Evolutionary conservation across 2,113 vertebrate species (phyloP).

Genomic region (Buteo buteo): DNA sequence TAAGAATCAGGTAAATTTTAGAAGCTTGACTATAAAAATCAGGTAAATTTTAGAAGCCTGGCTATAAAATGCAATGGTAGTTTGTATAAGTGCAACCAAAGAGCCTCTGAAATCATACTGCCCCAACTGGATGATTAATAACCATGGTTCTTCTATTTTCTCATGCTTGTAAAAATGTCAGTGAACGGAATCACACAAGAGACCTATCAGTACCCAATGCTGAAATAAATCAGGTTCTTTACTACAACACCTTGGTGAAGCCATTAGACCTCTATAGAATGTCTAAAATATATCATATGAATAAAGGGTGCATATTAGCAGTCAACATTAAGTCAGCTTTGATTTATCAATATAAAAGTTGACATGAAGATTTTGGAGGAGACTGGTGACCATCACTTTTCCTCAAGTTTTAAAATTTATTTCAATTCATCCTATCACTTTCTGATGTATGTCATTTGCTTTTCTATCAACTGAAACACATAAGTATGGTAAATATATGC

Average conservation of each 20-base stretch:
- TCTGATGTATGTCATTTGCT: background rate
- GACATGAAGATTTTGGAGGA: background rate
- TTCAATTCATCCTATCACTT: background rate
- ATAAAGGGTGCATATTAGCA: background rate
- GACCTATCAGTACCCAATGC: background rate
- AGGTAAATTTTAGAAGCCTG: background rate
- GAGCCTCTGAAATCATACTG: background rate
- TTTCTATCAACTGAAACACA: background rate
- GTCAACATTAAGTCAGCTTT: background rate
- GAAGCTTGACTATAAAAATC: background rate
- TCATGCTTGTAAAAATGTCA: background rate
- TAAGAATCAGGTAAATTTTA: background rate
- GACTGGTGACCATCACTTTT: background rate
- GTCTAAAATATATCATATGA: background rate
- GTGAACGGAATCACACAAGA: background rate
- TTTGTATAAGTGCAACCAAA: background rate
- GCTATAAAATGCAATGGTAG: background rate
- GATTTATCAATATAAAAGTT: background rate
- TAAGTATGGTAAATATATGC: background rate
- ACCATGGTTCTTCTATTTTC: background rate
- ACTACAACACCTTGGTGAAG: background rate
- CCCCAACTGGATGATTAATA: background rate
- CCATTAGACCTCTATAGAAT: background rate
- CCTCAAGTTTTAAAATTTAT: background rate
- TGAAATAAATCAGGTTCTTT: slow-evolving; percentile 17